Evolutionary conservation across 2,797 vertebrate species (phyloP).

Genomic region (Siniperca obscura): DNA sequence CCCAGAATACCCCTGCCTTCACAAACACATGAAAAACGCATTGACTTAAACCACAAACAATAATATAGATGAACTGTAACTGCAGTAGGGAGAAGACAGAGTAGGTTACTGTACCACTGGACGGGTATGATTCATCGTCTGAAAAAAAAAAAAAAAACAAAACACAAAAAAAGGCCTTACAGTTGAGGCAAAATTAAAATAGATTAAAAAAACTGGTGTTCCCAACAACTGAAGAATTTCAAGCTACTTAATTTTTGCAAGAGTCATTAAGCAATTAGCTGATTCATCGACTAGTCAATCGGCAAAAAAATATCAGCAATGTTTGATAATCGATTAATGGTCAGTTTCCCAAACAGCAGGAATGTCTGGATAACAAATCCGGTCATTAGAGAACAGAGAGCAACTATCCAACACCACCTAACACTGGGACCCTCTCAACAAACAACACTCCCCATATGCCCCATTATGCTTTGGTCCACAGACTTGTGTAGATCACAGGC

Average conservation of each 20-base stretch:
- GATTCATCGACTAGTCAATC: too few relatives aligned
- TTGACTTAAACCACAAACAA: constrained; percentile 59
- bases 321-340: not conserved
- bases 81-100: constrained; percentile 30
- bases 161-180: not conserved
- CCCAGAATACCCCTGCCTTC: constrained; percentile 69
- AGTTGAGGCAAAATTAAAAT: not conserved
- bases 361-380: constrained; percentile 31
- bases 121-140: constrained; percentile 32
- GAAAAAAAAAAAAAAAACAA: constrained; percentile 8
- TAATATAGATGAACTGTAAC: constrained; percentile 58
- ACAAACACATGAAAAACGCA: constrained; percentile 66
- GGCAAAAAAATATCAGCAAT: accelerated
- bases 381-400: constrained; percentile 14
- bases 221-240: not conserved
- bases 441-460: constrained; percentile 37
- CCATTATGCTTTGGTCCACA: constrained; percentile 22
- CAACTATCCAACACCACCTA: constrained; percentile 1
- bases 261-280: too few relatives aligned
- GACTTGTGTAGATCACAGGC: constrained; percentile 9
- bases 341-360: not conserved
- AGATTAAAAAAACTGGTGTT: constrained; percentile 2
- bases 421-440: constrained; percentile 20
- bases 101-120: constrained; percentile 41
- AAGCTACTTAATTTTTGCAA: not conserved